These are phyloP conservation scores for Solenopsis invicta DNA, from an alignment of 1,140 invertebrate genomes.

Conservation along the genomic window DNA sequence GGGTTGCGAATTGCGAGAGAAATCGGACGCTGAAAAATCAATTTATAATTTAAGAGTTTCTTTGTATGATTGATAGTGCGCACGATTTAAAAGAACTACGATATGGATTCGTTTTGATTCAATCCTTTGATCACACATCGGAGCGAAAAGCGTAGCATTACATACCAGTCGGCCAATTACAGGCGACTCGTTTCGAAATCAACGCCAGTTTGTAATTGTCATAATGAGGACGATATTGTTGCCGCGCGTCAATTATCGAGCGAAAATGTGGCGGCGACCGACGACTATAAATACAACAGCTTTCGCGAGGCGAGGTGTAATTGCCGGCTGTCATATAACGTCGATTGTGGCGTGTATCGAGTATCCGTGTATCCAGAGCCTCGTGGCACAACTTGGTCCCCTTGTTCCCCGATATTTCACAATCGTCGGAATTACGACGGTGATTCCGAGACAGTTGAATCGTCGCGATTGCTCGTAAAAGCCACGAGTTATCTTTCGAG, in stretches of 20 bases:
- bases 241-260: conserved; percentile 78
- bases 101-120: not conserved
- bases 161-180: conserved; percentile 69
- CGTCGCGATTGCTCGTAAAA: conserved; percentile 21
- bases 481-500: not conserved
- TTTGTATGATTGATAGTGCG: conserved; percentile 12
- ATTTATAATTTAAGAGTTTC: conserved; percentile 17
- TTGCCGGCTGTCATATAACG: conserved; percentile 75
- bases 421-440: conserved; percentile 23
- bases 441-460: conserved; percentile 4
- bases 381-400: not conserved
- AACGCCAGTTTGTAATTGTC: conserved; percentile 80
- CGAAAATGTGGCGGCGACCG: conserved; percentile 68
- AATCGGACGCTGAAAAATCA: not conserved
- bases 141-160: not conserved
- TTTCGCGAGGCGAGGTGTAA: conserved; percentile 66
- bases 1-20: not conserved
- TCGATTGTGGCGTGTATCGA: conserved; percentile 60
- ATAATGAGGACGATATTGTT: conserved; percentile 80
- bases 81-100: not conserved
- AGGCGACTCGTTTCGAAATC: conserved; percentile 69
- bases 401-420: conserved; percentile 41
- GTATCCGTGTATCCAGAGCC: conserved; percentile 18
- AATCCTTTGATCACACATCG: not conserved
- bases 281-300: conserved; percentile 73